A percentile compares a stretch with the other conserved stretches of the same genome.
phyloP scores from a whole-genome alignment of 2,888 invertebrate genomes.

The Pantelozetes paolii region DNA sequence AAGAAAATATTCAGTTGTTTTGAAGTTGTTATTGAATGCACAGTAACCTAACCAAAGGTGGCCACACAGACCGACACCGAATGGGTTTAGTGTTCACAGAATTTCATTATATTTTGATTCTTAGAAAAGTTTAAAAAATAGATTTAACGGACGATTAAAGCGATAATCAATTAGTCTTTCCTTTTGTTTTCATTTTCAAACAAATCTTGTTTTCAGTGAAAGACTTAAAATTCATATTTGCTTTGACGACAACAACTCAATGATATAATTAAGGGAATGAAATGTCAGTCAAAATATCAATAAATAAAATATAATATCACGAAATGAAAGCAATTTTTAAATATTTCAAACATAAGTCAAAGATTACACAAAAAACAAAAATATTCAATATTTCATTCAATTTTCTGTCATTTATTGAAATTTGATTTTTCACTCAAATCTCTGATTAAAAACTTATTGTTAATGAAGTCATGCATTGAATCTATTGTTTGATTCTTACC shows the following conservation, averaged over 20 bases:
- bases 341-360: too few relatives aligned
- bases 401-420: not conserved
- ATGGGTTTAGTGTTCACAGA: not conserved
- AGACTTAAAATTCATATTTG: not conserved
- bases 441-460: not conserved
- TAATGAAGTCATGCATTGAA: not conserved
- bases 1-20: too few relatives aligned
- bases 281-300: not conserved
- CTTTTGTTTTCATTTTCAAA: too few relatives aligned
- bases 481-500: slow-evolving; percentile 51
- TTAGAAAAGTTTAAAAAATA: not conserved
- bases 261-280: too few relatives aligned
- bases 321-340: too few relatives aligned
- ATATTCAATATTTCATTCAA: not conserved
- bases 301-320: too few relatives aligned
- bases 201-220: not conserved
- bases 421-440: not conserved
- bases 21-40: too few relatives aligned
- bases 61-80: not conserved
- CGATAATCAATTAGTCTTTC: too few relatives aligned
- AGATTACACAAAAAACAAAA: not conserved
- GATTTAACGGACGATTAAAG: not conserved
- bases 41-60: not conserved
- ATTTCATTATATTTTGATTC: not conserved
- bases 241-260: too few relatives aligned